Base-by-base conservation (phyloP, 2,888 invertebrate genomes). In the Drosophila prolongata region DNA sequence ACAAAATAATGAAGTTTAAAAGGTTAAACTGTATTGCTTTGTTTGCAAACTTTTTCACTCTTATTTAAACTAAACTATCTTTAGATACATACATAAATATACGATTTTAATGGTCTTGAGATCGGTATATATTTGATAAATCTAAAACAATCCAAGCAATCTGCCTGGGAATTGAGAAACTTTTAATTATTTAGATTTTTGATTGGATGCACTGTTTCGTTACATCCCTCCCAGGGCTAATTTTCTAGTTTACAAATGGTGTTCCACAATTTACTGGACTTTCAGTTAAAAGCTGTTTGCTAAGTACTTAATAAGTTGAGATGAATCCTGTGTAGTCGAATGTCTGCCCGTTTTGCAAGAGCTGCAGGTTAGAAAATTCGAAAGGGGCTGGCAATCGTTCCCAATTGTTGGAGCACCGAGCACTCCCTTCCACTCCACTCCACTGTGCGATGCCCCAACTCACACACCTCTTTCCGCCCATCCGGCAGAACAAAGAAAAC, bases 401-500 rank as follows among this genome's bases (percentile, higher is more conserved):
- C 38, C 53, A 34, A 57, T 19, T 52, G 65, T 35, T 35, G 10
- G 16, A 19, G 30, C 43, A 5, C 38, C 42, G 14, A 60, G 8
- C 37, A 34, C 47, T 59, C 46, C 37, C 9, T 11, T 24, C 13
- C 50, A 61, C 40, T 35, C 46, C 46, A 47, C 27, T 49, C 19
- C 43, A 43, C 19, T 14, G 24, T 4, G 24, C 27, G 44, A 34
- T 30, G n/a, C 62, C 47, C 37, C 34, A 42, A 34, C 35, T 2
- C 19, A 16, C 59, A 35, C 58, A 57, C 46, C 62, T 35, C 42
- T 38, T 19, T 16, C 66, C 53, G 40, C 38, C 47, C 46, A 24
- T 49, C 46, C 69, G 62, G 55, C 62, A 61, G 67, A 66, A 87
- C 84, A 87, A 80, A 85, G 77, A 80, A 87, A 87, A 83, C 86